Evolutionary conservation across 2,113 vertebrate genomes (phyloP).

Genomic region (crab-eating macaque (Macaca fascicularis)): DNA sequence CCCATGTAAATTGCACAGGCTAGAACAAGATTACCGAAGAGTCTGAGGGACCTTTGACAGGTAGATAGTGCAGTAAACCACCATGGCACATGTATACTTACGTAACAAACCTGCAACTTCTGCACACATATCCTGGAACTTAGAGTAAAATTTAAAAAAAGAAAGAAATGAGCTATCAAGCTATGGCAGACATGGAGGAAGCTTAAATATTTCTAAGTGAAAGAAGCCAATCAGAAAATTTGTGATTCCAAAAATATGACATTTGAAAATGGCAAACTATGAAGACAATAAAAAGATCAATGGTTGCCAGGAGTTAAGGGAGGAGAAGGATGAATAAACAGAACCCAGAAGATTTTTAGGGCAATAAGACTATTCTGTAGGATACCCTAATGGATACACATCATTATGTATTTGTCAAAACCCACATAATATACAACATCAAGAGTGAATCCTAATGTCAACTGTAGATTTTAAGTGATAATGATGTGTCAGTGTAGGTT

Average conservation of each 20-base stretch:
- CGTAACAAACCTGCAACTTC: too few relatives aligned
- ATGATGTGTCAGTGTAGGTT: neutral
- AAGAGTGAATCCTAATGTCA: neutral
- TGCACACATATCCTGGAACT: too few relatives aligned
- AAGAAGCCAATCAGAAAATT: neutral
- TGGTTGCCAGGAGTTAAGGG: neutral
- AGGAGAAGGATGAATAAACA: neutral
- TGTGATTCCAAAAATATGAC: neutral
- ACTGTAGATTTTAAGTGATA: neutral
- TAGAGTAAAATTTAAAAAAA: too few relatives aligned
- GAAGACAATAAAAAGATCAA: neutral
- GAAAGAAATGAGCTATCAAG: neutral
- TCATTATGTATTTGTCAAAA: neutral
- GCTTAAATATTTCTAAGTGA: neutral
- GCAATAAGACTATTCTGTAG: neutral
- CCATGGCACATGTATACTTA: too few relatives aligned
- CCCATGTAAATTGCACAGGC: slow-evolving; percentile 62
- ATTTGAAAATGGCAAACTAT: neutral
- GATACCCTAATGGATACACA: neutral
- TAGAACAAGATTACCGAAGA: slow-evolving; percentile 47
- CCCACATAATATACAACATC: neutral
- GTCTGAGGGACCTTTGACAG: neutral
- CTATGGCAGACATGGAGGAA: neutral
- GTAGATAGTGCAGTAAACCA: too few relatives aligned
- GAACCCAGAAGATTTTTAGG: neutral